phyloP scores from a whole-genome alignment of 1,140 invertebrate species.

The Bombus terrestris region DNA sequence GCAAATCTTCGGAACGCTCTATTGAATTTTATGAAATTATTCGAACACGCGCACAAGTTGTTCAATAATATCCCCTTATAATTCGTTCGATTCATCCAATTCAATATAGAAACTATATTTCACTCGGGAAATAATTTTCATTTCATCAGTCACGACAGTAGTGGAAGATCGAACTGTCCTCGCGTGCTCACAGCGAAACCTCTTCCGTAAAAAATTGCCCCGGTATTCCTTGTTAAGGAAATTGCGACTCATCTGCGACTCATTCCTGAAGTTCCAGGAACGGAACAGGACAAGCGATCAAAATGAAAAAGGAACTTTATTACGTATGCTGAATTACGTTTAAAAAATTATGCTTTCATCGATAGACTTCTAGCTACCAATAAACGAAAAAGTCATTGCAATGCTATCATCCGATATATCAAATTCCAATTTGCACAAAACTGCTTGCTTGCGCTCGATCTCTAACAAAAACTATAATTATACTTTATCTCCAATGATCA shows the following conservation, averaged over 20 bases:
- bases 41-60: not conserved
- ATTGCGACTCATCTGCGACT: conserved; percentile 21
- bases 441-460: not conserved
- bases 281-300: not conserved
- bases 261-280: not conserved
- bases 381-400: too few species aligned
- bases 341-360: not conserved
- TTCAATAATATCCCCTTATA: not conserved
- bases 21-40: not conserved
- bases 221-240: conserved; percentile 50
- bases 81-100: not conserved
- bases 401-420: not conserved
- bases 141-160: conserved; percentile 2
- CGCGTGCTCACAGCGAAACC: conserved; percentile 28
- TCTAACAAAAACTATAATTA: not conserved
- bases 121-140: not conserved
- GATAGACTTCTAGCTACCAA: not conserved
- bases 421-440: not conserved
- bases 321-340: too few species aligned
- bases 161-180: conserved; percentile 24
- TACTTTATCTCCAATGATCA: not conserved
- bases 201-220: conserved; percentile 46
- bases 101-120: not conserved
- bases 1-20: not conserved
- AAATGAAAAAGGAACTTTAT: not conserved